Evolutionary conservation across 2,797 vertebrate species (phyloP).

Genomic region (Oryzias dopingdopingensis): DNA sequence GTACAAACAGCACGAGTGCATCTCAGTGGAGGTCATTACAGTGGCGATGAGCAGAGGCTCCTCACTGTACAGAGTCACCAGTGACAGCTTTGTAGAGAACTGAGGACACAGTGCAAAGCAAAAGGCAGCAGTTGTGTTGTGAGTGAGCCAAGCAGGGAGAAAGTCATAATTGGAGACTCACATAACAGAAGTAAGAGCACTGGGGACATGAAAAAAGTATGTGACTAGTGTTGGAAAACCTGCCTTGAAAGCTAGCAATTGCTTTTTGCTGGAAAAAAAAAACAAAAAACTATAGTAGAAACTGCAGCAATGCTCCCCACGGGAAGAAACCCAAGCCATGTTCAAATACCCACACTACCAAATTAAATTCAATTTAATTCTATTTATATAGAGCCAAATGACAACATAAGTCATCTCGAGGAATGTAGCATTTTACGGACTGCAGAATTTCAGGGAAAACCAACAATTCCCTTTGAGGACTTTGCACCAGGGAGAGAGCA

Average conservation of each 20-base stretch:
- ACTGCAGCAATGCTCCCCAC: not conserved
- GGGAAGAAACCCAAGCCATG: slow-evolving; percentile 1
- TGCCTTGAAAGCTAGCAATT: slow-evolving; percentile 24
- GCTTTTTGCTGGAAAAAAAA: slow-evolving; percentile 5
- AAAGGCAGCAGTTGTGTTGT: slow-evolving; percentile 10
- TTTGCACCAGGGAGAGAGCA: slow-evolving; percentile 5
- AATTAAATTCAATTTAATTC: slow-evolving; percentile 13
- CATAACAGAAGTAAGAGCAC: slow-evolving; percentile 18
- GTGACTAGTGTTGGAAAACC: slow-evolving; percentile 4
- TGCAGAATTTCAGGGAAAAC: not conserved
- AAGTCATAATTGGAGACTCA: slow-evolving; percentile 46
- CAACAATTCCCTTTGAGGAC: slow-evolving; percentile 16
- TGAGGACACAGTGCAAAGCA: slow-evolving; percentile 13
- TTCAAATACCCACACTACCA: slow-evolving; percentile 1
- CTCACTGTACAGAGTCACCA: slow-evolving; percentile 17
- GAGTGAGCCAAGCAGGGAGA: slow-evolving; percentile 20
- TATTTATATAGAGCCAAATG: slow-evolving; percentile 15
- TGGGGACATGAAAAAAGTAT: slow-evolving; percentile 27
- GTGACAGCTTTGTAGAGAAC: slow-evolving; percentile 33
- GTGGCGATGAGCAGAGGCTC: slow-evolving; percentile 40
- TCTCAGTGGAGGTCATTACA: slow-evolving; percentile 79
- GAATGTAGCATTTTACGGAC: slow-evolving; percentile 9
- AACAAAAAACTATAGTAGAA: slow-evolving; percentile 3
- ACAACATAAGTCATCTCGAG: slow-evolving; percentile 8
- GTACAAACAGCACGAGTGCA: slow-evolving; percentile 53